These are phyloP conservation scores for Spatula versicolor DNA, from an alignment of 2,797 vertebrate species.

Conservation along the genomic window DNA sequence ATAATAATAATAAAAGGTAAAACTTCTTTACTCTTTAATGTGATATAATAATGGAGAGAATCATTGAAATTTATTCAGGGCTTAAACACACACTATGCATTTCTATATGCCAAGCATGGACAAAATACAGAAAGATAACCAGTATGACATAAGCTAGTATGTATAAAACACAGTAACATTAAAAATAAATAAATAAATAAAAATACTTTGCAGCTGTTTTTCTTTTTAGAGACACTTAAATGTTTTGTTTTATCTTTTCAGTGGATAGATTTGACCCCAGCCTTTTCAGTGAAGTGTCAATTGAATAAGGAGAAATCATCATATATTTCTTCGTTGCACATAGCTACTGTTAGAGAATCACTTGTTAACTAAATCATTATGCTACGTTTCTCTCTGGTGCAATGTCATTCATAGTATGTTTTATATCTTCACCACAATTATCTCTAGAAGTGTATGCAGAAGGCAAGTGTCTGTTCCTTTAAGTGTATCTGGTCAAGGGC, in stretches of 20 bases:
- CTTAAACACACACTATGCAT: not conserved
- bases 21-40: not conserved
- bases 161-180: not conserved
- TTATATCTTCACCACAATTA: not conserved
- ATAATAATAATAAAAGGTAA: too few species aligned
- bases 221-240: not conserved
- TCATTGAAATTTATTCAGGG: not conserved
- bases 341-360: not conserved
- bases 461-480: not conserved
- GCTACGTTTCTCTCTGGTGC: not conserved
- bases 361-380: not conserved
- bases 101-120: accelerated
- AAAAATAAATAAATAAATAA: not conserved
- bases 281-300: not conserved
- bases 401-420: not conserved
- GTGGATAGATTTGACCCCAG: not conserved
- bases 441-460: not conserved
- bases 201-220: not conserved
- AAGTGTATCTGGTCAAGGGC: not conserved
- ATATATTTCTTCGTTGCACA: not conserved
- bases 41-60: not conserved
- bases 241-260: not conserved
- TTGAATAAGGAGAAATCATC: not conserved
- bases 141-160: not conserved
- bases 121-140: not conserved